A percentile compares a stretch with the other conserved stretches of the same genome.
Conservation (phyloP, 92 coral and sea anemone genomes). For the Siderastrea siderea region DNA sequence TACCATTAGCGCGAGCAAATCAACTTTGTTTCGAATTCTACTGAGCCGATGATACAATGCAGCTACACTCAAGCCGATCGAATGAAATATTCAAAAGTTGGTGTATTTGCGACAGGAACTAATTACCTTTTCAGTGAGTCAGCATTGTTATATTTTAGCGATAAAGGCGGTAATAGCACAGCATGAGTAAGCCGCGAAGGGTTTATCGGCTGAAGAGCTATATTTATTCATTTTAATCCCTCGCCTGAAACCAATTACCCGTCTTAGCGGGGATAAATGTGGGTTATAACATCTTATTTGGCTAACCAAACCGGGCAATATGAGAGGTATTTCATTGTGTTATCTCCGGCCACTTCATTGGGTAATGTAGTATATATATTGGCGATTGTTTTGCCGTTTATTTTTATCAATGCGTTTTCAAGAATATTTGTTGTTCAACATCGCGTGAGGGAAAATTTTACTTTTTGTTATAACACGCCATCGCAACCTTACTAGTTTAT, state of each 20-base stretch:
- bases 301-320: constrained; percentile 28
- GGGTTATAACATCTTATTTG: constrained; percentile 26
- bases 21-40: background rate
- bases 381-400: background rate
- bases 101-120: background rate
- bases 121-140: background rate
- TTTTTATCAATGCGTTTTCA: constrained; percentile 2
- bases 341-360: constrained; percentile 5
- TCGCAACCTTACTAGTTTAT: background rate
- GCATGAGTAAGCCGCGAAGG: background rate
- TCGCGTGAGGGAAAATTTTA: constrained; percentile 36
- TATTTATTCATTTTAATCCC: constrained; percentile 21
- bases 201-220: constrained; percentile 13
- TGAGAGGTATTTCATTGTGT: constrained; percentile 5
- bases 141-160: background rate
- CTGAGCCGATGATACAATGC: too few species aligned
- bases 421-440: background rate
- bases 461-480: constrained; percentile 19
- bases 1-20: background rate
- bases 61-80: background rate
- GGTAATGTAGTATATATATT: background rate
- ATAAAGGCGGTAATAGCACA: background rate
- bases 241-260: constrained; percentile 28
- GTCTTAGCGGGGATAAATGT: constrained; percentile 3
- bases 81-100: background rate